phyloP scores from a whole-genome alignment of 2,113 vertebrate species.

The Egretta garzetta region DNA sequence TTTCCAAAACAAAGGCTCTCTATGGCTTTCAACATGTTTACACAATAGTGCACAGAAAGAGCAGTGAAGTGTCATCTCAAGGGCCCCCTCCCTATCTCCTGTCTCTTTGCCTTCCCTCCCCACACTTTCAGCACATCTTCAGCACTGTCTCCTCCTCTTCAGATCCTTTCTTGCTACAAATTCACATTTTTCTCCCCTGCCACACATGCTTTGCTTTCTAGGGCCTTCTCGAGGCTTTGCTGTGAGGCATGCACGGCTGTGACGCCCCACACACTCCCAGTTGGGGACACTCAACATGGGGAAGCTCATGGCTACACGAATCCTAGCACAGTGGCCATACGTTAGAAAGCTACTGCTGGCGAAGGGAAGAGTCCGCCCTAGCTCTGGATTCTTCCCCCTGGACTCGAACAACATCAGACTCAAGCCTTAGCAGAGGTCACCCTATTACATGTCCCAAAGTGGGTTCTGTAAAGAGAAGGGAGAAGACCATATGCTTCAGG shows the following conservation, averaged over 20 bases:
- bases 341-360: background rate
- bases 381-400: background rate
- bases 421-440: background rate
- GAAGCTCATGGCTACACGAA: background rate
- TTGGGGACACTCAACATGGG: rapidly evolving
- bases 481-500: background rate
- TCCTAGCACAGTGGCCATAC: background rate
- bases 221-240: background rate
- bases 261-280: rapidly evolving
- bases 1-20: slow-evolving; percentile 27
- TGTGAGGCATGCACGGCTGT: background rate
- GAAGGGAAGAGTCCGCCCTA: background rate
- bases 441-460: background rate
- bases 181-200: background rate
- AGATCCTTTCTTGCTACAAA: background rate
- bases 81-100: background rate
- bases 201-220: background rate
- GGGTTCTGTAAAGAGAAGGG: background rate
- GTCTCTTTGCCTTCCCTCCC: background rate
- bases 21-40: slow-evolving; percentile 2
- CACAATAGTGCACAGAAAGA: slow-evolving; percentile 32
- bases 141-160: background rate
- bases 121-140: background rate
- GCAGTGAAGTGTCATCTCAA: background rate
- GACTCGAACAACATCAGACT: background rate